Conservation (phyloP, 2,888 invertebrate genomes). For the Sabatieria punctata region DNA sequence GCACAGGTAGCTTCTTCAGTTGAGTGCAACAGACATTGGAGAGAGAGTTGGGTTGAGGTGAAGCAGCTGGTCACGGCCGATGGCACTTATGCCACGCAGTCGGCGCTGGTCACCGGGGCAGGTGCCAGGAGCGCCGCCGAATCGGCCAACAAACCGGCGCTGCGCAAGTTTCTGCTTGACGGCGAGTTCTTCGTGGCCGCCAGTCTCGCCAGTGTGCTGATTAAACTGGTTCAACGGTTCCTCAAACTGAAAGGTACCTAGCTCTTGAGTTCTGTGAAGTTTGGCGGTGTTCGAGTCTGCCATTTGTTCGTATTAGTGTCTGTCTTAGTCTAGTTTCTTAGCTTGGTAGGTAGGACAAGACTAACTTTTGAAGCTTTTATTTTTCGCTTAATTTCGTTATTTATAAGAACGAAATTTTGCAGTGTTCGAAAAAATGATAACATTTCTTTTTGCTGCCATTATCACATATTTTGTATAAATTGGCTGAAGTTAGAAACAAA, state of each 20-base stretch:
- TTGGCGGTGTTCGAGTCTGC: too few species aligned
- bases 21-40: neutral
- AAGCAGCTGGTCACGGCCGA: constrained; percentile 82
- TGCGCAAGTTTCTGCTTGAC: constrained; percentile 70
- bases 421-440: too few species aligned
- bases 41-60: constrained; percentile 15
- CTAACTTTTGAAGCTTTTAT: too few species aligned
- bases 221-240: constrained; percentile 67
- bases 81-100: constrained; percentile 96
- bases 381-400: too few species aligned
- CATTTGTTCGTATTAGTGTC: too few species aligned
- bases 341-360: too few species aligned
- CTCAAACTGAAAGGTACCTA: constrained; percentile 29
- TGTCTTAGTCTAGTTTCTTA: too few species aligned
- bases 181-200: constrained; percentile 93
- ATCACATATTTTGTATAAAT: too few species aligned
- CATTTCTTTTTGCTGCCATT: too few species aligned
- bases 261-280: too few species aligned
- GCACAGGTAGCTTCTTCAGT: neutral
- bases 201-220: constrained; percentile 68
- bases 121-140: constrained; percentile 16
- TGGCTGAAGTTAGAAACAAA: too few species aligned
- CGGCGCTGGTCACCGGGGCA: constrained; percentile 61
- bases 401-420: too few species aligned
- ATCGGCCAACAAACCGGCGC: constrained; percentile 44